Evolutionary conservation across 2,888 invertebrate genomes (phyloP), one percentile per base, ranked within the genome.

Genomic region (Dolichomitus sp.): DNA sequence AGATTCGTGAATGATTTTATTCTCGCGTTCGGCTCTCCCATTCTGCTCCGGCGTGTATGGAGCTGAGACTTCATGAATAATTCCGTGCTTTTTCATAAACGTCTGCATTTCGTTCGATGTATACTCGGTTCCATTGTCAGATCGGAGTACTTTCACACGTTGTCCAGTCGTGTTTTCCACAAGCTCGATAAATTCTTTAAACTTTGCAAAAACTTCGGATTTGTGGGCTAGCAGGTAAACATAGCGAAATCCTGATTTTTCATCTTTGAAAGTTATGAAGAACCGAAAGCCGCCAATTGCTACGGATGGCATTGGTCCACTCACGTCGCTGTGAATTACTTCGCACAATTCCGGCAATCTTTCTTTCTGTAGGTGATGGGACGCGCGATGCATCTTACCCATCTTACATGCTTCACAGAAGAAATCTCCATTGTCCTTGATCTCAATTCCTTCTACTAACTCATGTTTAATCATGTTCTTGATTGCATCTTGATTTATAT

Each of bases 41-140:
- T 87, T 88, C 72, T 87, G 85, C 17, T 86, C 84, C 2, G 85
- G 84, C 6, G 86, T 86, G 57, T 85, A 87, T 0, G 85, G 85
- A 9, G 85, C 73, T 0, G 85, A 83, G n/a, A 72, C 75, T 37
- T 84, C 80, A 27, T 85, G 69, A 0, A 59, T 52, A 7, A 87
- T 87, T 9, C 85, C 85, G 50, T 30, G 65, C 12, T 42, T 6
- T 17, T 54, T 23, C 17, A 59, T 4, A 6, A 37, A 42, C 1
- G 12, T 45, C 0, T 57, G 27, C 45, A 70, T 54, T 45, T 27
- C 27, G 17, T 14, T 48, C 0, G 30, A 23, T 2, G 23, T 17
- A 42, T 42, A 76, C 27, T 81, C 80, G 0, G n/a, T 30, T 1
- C 69, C 75, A 45, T 65, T 75, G 17, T 81, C 80, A 19, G 70